phyloP scores from a whole-genome alignment of 2,113 vertebrate species.

The Ardeotis arabs region DNA sequence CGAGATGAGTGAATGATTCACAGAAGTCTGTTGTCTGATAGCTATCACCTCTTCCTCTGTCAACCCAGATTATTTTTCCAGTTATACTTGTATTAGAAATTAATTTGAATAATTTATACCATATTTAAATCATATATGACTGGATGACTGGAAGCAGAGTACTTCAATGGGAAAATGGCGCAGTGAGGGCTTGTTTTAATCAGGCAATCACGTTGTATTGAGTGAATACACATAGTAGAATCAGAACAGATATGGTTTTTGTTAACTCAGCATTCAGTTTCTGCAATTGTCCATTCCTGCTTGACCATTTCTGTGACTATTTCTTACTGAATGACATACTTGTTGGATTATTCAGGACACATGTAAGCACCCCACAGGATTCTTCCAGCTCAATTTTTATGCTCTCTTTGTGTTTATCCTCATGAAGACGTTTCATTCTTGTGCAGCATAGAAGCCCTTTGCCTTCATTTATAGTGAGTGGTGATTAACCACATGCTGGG shows the following conservation, averaged over 20 bases:
- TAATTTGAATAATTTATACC: not conserved
- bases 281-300: not conserved
- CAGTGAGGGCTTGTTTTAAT: not conserved
- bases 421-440: not conserved
- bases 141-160: not conserved
- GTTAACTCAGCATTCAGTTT: not conserved
- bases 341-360: not conserved
- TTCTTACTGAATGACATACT: not conserved
- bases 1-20: not conserved
- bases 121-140: not conserved
- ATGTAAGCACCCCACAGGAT: not conserved
- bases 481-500: not conserved
- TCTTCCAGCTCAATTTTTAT: not conserved
- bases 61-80: not conserved
- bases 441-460: not conserved
- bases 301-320: not conserved
- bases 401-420: not conserved
- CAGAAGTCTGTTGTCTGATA: not conserved
- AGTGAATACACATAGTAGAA: not conserved
- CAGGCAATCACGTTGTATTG: not conserved
- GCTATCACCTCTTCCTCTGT: not conserved
- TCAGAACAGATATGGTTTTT: not conserved
- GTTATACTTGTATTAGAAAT: not conserved
- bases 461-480: not conserved
- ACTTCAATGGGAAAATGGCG: not conserved